Evolutionary conservation across 2,888 invertebrate genomes (phyloP), one percentile per base, ranked within the genome.

Genomic region (Eupithecia exiguata): DNA sequence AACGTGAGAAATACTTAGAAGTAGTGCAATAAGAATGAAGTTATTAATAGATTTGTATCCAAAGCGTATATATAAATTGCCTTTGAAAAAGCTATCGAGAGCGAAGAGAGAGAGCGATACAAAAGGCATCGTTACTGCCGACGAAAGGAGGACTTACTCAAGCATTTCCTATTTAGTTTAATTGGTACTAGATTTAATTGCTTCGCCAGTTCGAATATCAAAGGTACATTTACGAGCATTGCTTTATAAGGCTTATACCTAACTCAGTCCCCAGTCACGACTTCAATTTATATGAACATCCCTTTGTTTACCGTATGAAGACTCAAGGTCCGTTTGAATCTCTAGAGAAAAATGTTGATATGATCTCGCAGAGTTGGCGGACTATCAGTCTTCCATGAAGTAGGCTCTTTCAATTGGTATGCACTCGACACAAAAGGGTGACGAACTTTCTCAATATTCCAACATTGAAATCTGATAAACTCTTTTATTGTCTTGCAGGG

Each of bases 391-490:
- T 65, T 38, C n/a, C 10, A 38, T 16, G 12, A 65, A 65, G 38
- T 65, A 65, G 30, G 35, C 40, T 40, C 25, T 40, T 38, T 21
- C 21, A 4, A 65, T 38, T 71, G 58, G 68, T 72, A 67, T 70
- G 69, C 40, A 70, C 70, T 68, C 68, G 68, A 62, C 62, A 69
- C 16, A 65, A 74, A 68, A 70, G 73, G 68, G 73, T 72, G 74
- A 77, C 76, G 74, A 84, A 84, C 81, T 84, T 84, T 78, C 69
- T 77, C 78, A 77, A 74, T 72, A 77, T 72, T 76, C 61, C 78
- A 78, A 84, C 84, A 84, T 84, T 84, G 84, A 85, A 85, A 83
- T 84, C 79, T 79, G 78, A 84, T 84, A 82, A 83, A 83, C 76
- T 80, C 77, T 84, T 83, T 83, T 83, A 84, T 81, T 79, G 78